phyloP scores from a whole-genome alignment of 2,797 vertebrate species.

The Rhabdophis nuchalis region DNA sequence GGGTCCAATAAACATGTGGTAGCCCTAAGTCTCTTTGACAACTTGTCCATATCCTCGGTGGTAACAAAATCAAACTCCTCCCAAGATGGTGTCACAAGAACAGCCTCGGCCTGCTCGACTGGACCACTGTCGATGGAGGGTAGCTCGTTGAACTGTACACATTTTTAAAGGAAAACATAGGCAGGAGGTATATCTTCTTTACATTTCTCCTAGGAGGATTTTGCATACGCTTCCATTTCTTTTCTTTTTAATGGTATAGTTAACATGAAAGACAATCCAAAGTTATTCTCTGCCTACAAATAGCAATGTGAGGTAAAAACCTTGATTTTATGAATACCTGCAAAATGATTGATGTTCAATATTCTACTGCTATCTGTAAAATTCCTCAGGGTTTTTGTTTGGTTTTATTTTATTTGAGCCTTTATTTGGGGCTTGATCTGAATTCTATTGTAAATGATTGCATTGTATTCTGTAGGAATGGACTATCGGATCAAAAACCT shows the following conservation, averaged over 20 bases:
- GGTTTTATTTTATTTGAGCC: not conserved
- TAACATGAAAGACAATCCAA: not conserved
- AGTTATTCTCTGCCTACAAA: not conserved
- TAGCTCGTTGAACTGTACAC: not conserved
- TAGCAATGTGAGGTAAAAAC: not conserved
- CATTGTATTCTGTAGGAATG: conserved; percentile 75
- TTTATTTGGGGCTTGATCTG: not conserved
- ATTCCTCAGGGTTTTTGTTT: not conserved
- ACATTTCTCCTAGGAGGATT: not conserved
- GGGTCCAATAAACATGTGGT: too few relatives aligned
- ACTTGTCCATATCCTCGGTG: too few relatives aligned
- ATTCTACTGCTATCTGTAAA: not conserved
- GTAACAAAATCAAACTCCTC: too few relatives aligned
- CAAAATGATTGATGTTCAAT: not conserved
- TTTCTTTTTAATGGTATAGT: not conserved
- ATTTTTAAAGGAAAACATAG: not conserved
- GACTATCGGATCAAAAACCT: conserved; percentile 83
- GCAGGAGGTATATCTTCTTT: not conserved
- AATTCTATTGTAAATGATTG: not conserved
- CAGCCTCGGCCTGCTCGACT: too few relatives aligned
- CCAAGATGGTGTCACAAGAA: too few relatives aligned
- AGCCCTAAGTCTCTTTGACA: too few relatives aligned
- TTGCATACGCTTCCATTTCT: not conserved
- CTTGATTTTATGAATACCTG: not conserved
- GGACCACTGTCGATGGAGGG: too few relatives aligned